Evolutionary conservation across 1,140 invertebrate genomes (phyloP).

Genomic region (Drosophila persimilis): DNA sequence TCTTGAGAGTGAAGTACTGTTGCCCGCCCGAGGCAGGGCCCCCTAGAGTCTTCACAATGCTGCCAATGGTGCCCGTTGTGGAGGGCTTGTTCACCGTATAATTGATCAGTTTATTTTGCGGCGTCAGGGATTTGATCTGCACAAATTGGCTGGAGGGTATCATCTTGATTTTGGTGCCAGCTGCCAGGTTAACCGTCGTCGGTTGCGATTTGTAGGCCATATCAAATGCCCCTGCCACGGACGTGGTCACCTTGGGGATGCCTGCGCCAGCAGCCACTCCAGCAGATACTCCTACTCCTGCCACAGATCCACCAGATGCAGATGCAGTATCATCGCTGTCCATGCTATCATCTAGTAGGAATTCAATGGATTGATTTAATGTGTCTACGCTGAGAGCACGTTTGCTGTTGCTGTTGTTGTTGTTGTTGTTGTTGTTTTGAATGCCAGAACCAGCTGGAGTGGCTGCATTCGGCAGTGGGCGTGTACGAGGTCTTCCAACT

Average conservation of each 20-base stretch:
- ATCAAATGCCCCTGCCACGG: constrained; percentile 9
- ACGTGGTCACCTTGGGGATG: constrained; percentile 23
- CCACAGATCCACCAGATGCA: background rate
- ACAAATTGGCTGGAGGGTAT: constrained; percentile 76
- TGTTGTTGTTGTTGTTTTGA: too few species aligned
- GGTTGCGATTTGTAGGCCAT: constrained; percentile 21
- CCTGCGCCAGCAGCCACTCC: background rate
- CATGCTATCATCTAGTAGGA: constrained; percentile 64
- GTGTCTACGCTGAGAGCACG: constrained; percentile 38
- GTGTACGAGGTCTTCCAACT: constrained; percentile 83
- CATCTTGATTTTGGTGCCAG: constrained; percentile 77
- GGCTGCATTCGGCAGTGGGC: constrained; percentile 26
- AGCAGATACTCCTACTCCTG: background rate
- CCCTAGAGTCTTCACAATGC: constrained; percentile 67
- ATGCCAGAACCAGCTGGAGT: too few species aligned
- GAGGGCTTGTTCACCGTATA: constrained; percentile 65
- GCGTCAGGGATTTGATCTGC: constrained; percentile 63
- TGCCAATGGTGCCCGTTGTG: constrained; percentile 50
- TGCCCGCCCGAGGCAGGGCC: constrained; percentile 40
- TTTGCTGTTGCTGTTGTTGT: too few species aligned
- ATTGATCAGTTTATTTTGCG: constrained; percentile 65
- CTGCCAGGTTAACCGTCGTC: constrained; percentile 40
- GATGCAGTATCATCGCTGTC: constrained; percentile 51
- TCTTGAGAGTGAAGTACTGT: constrained; percentile 73
- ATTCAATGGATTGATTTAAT: constrained; percentile 78